These are phyloP conservation scores for Bombyx huttoni DNA, from an alignment of 2,888 invertebrate species.

Conservation along the genomic window DNA sequence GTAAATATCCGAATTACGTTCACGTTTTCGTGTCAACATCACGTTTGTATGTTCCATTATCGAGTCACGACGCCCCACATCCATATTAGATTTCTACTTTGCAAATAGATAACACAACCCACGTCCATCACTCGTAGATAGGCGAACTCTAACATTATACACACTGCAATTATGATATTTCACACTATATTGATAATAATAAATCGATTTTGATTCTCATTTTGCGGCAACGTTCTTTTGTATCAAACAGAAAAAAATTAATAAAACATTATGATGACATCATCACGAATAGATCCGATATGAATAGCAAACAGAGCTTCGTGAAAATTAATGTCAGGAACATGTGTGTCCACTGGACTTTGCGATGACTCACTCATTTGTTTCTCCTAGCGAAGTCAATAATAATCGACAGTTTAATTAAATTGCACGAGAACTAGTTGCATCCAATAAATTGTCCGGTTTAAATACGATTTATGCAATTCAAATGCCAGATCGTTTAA, in stretches of 20 bases:
- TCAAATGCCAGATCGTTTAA: slow-evolving; percentile 52
- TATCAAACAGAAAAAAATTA: no score
- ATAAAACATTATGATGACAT: slow-evolving; percentile 17
- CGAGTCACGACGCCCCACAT: slow-evolving; percentile 34
- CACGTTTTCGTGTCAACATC: slow-evolving; percentile 35
- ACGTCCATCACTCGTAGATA: slow-evolving; percentile 10
- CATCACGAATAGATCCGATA: slow-evolving; percentile 23
- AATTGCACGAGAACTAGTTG: slow-evolving; percentile 51
- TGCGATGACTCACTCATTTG: slow-evolving; percentile 44
- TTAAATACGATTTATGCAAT: slow-evolving; percentile 51
- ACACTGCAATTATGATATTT: background rate
- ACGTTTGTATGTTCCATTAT: slow-evolving; percentile 38
- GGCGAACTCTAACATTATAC: background rate
- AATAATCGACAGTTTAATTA: slow-evolving; percentile 36
- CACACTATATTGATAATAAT: background rate
- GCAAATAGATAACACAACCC: slow-evolving; percentile 21
- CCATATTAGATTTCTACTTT: slow-evolving; percentile 33
- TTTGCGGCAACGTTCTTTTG: background rate
- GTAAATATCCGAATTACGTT: slow-evolving; percentile 26
- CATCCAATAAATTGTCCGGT: slow-evolving; percentile 43
- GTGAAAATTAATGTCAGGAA: slow-evolving; percentile 29
- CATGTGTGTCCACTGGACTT: slow-evolving; percentile 21
- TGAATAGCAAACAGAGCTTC: slow-evolving; percentile 14
- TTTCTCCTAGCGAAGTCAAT: slow-evolving; percentile 23
- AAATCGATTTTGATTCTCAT: background rate